Base-by-base conservation (phyloP, 2,888 invertebrate species). In the Prostheceraeus crozeri region DNA sequence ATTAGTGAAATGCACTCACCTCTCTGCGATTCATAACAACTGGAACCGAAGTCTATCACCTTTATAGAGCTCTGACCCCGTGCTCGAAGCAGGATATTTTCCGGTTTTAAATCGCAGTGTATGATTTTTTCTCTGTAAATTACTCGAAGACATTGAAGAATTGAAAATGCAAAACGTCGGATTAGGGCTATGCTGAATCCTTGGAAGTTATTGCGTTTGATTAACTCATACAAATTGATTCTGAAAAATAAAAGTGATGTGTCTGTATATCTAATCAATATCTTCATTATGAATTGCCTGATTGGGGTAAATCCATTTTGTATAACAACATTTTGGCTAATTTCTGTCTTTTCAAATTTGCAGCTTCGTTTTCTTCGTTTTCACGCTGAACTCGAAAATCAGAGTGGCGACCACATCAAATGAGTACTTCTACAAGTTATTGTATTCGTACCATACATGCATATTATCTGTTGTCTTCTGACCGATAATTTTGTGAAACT, bases 131-230 rank as follows among this genome's bases (percentile, higher is more conserved):
- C 62, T 51, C 28, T 63, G 63, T 23, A 56, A 54, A 19, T 54
- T 51, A 89, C 87, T 76, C 91, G 89, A 73, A 94, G 80, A 74
- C 93, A 93, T 79, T 89, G 88, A 65, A 94, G 80, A 71, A 94
- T 79, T 60, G 89, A 89, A 78, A 90, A 88, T 65, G 91, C 89
- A 79, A 94, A 94, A 81, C 91, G 90, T 68, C 91, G 83, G 66
- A 94, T 90, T 68, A 94, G 81, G 78, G 90, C 89, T 74, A 91
- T 79, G 70, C 88, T 88, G 78, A 91, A 91, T 56, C 91, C 91
- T 78, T 89, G 88, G 77, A 89, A 91, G 77, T 90, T 90, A 79
- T 93, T 94, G 80, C 90, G 91, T 81, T 91, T 91, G 68, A 93
- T 93, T 73, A 94, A 81, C 81, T 94, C 93, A 78, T 93, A 93